Conservation (phyloP, 1,140 invertebrate genomes). For the Nephila pilipes region DNA sequence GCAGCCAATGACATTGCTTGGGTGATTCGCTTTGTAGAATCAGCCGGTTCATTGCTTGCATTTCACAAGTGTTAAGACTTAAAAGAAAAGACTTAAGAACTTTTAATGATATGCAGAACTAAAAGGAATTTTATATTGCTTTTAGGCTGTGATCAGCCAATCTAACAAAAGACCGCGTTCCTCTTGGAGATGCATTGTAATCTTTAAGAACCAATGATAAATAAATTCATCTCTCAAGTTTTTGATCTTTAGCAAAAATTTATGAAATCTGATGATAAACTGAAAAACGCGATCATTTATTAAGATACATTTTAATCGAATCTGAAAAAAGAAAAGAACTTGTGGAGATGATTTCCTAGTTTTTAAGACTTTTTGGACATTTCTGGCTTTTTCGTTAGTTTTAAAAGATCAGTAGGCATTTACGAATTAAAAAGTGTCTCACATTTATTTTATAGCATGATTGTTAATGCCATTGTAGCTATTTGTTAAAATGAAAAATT, state of each 20-base stretch:
- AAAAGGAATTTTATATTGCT: slow-evolving; percentile 5
- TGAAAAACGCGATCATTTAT: no score
- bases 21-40: neutral
- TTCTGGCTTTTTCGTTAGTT: no score
- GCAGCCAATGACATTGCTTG: slow-evolving; percentile 19
- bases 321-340: no score
- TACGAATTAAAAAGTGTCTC: no score
- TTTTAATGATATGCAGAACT: slow-evolving; percentile 51
- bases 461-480: no score
- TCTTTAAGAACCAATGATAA: neutral
- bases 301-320: no score
- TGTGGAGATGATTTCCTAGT: no score
- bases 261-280: neutral
- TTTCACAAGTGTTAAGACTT: neutral
- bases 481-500: no score
- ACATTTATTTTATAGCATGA: no score
- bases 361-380: no score
- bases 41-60: neutral
- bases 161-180: neutral
- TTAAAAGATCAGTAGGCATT: no score
- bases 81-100: neutral
- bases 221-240: neutral
- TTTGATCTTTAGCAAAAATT: neutral
- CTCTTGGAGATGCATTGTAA: neutral
- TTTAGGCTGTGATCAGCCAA: slow-evolving; percentile 15